Conservation (phyloP, 2,888 invertebrate species). For the Sminthurides aquaticus region DNA sequence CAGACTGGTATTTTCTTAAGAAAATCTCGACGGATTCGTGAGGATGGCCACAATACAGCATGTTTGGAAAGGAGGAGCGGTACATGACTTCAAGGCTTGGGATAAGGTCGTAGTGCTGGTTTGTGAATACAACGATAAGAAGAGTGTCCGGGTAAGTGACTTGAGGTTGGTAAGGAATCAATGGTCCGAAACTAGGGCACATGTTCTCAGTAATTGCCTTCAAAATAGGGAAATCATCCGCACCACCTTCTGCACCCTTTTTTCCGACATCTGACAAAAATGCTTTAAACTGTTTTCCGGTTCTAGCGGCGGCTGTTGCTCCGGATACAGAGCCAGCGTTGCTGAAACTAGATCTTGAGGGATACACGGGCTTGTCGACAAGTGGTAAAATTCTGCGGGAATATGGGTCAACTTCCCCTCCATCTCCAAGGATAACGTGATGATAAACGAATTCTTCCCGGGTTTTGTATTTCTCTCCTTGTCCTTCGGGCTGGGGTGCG, state of each 20-base stretch:
- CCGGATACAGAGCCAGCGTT: conserved; percentile 13
- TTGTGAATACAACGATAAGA: conserved; percentile 44
- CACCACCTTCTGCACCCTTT: conserved; percentile 30
- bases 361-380: conserved; percentile 32
- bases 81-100: conserved; percentile 45
- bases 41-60: conserved; percentile 44
- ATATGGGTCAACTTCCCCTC: conserved; percentile 22
- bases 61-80: conserved; percentile 43
- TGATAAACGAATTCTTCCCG: conserved; percentile 21
- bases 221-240: conserved; percentile 40
- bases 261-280: conserved; percentile 36
- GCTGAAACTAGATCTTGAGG: conserved; percentile 22
- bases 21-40: conserved; percentile 44
- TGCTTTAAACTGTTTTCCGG: conserved; percentile 32
- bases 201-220: conserved; percentile 44
- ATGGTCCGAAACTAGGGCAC: conserved; percentile 44
- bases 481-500: not conserved
- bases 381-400: conserved; percentile 32
- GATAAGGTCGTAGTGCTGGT: conserved; percentile 44
- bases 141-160: conserved; percentile 37
- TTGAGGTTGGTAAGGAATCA: conserved; percentile 40
- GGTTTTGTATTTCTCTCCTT: not conserved
- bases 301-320: conserved; percentile 18
- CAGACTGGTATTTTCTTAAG: conserved; percentile 43
- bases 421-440: conserved; percentile 17